Evolutionary conservation across 23 tunicate species (phyloP), one percentile per base, ranked within the genome.

Genomic region (Halocynthia roretzi): DNA sequence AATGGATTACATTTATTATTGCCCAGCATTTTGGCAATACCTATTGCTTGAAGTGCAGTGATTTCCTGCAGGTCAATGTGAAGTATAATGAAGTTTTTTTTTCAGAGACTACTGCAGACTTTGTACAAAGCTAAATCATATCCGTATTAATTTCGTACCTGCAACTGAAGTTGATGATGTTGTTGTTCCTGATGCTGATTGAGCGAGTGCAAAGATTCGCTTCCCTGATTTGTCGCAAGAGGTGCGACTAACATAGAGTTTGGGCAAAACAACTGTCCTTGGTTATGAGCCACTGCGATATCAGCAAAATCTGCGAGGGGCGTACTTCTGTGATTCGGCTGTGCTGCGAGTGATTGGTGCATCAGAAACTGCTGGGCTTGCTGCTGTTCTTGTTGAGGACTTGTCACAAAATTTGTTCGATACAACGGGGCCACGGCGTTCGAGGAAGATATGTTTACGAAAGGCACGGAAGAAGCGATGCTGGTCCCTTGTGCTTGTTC

Each of bases 281-380:
- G 78, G 21, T 74, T 54, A 44, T 74, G 78, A 22, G 18, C 18
- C 67, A 74, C 78, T 20, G 62, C 78, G 63, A 74, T 74, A 56
- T 74, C 78, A 22, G 78, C 78, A 54, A 74, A 74, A 74, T 74
- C 78, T 12, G 78, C 78, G 17, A 74, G 56, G 40, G 78, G 78
- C 56, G 78, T 74, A 44, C 78, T 74, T 14, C 78, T 53, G 70
- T 65, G 70, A 56, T 74, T 74, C 19, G 51, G 15, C 44, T 31
- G 44, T 31, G 44, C 44, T 31, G 44, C 44, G 44, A 31, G 44
- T 14, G 78, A 12, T 56, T 74, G 78, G 10, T 74, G 78, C 23
- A 74, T 52, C 5, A 74, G 22, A 19, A 64, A 53, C 61, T 74
- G 78, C 22, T 74, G 78, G 8, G 56, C 31, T 8, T 74, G 56